phyloP scores from a whole-genome alignment of 2,797 vertebrate species.

The Taenioides sp. region DNA sequence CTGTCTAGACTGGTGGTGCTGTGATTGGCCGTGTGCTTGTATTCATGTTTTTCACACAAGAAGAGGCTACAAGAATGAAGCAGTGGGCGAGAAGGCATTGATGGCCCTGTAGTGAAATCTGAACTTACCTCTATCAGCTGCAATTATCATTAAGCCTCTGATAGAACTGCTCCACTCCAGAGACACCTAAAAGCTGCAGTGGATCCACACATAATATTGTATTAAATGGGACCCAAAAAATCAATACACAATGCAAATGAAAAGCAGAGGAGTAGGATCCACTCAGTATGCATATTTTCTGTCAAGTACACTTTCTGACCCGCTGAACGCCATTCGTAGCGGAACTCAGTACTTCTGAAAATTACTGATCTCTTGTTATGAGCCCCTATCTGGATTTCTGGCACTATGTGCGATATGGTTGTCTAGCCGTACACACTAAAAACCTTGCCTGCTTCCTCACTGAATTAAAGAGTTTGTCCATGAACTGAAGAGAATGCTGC shows the following conservation, averaged over 20 bases:
- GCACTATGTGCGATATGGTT: slow-evolving; percentile 73
- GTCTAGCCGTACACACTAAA: slow-evolving; percentile 59
- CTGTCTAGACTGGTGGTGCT: slow-evolving; percentile 29
- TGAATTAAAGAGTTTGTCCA: slow-evolving; percentile 75
- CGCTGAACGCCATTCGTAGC: slow-evolving; percentile 70
- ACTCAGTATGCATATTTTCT: slow-evolving; percentile 87
- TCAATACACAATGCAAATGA: slow-evolving; percentile 87
- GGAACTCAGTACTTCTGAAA: slow-evolving; percentile 80
- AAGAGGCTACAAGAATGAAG: slow-evolving; percentile 68
- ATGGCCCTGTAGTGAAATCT: slow-evolving; percentile 74
- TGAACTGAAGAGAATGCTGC: slow-evolving; percentile 74
- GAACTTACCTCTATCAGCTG: slow-evolving; percentile 77
- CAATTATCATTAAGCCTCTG: slow-evolving; percentile 83
- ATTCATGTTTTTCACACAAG: slow-evolving; percentile 50
- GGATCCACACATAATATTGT: slow-evolving; percentile 83
- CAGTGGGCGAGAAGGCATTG: slow-evolving; percentile 68
- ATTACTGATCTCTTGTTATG: slow-evolving; percentile 81
- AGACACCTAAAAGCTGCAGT: slow-evolving; percentile 75
- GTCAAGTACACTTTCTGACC: slow-evolving; percentile 88
- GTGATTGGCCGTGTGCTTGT: slow-evolving; percentile 28
- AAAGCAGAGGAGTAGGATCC: slow-evolving; percentile 83
- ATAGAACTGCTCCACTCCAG: slow-evolving; percentile 80
- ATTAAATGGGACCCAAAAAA: slow-evolving; percentile 84
- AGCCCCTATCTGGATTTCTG: slow-evolving; percentile 71
- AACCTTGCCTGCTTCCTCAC: slow-evolving; percentile 63